Conservation (phyloP, 2,113 vertebrate species). For the Pluvianellus socialis region DNA sequence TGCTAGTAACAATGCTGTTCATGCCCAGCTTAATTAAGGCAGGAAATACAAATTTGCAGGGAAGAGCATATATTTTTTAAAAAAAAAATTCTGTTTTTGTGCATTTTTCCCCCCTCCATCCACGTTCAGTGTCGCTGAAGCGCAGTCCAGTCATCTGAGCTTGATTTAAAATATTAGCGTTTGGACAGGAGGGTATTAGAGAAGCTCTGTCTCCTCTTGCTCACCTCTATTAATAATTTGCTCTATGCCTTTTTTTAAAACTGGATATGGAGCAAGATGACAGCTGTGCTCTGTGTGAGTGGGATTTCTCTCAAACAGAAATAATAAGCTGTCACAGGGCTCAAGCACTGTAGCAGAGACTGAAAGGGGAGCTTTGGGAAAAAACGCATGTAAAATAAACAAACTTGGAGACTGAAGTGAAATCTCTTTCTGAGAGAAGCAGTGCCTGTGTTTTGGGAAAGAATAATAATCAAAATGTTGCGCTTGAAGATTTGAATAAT, state of each 20-base stretch:
- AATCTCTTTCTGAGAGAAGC: background rate
- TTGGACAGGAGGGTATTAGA: background rate
- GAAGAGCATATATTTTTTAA: too few species aligned
- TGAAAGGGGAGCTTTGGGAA: background rate
- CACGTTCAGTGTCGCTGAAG: background rate
- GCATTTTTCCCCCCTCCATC: background rate
- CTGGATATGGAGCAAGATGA: background rate
- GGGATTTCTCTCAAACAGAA: slow-evolving; percentile 18
- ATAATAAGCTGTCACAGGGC: background rate
- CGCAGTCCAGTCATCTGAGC: background rate
- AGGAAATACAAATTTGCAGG: background rate
- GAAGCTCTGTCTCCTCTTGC: background rate
- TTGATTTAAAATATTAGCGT: background rate
- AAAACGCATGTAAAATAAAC: background rate
- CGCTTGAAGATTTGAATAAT: background rate
- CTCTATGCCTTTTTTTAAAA: background rate
- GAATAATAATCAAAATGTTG: background rate
- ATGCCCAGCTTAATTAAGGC: background rate
- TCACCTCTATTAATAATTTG: background rate
- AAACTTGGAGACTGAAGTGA: background rate
- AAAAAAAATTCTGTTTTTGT: background rate
- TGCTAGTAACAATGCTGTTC: accelerated
- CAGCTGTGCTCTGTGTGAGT: background rate
- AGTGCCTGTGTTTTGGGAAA: background rate
- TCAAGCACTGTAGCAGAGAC: background rate